A percentile compares a stretch with the other conserved stretches of the same genome.
These are phyloP conservation scores for Nephrotoma guestfalica DNA, from an alignment of 2,888 invertebrate species.

Conservation along the genomic window DNA sequence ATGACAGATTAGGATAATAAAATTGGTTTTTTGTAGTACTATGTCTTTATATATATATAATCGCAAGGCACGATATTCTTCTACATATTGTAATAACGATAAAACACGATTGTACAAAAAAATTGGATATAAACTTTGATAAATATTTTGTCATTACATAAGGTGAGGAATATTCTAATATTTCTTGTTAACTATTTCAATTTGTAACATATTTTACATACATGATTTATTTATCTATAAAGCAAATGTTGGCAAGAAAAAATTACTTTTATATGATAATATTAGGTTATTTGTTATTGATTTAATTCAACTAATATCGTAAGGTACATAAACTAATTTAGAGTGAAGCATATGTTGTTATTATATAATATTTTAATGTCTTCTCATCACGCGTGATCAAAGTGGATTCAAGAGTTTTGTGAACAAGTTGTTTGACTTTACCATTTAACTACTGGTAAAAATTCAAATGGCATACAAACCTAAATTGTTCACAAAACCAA, in stretches of 20 bases:
- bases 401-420: background rate
- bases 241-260: background rate
- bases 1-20: background rate
- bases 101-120: background rate
- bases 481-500: too few relatives aligned
- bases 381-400: background rate
- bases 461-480: too few relatives aligned
- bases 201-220: background rate
- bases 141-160: background rate
- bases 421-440: too few relatives aligned
- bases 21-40: background rate
- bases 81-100: background rate
- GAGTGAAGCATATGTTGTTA: background rate
- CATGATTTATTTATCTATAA: background rate
- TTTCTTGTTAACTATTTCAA: background rate
- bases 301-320: background rate
- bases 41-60: background rate
- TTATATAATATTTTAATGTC: background rate
- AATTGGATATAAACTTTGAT: background rate
- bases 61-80: background rate
- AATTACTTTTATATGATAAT: background rate
- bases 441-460: too few relatives aligned
- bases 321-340: background rate
- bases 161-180: background rate
- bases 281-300: background rate